Base-by-base conservation (phyloP, 2,797 vertebrate species). In the Sebastes iracundus region DNA sequence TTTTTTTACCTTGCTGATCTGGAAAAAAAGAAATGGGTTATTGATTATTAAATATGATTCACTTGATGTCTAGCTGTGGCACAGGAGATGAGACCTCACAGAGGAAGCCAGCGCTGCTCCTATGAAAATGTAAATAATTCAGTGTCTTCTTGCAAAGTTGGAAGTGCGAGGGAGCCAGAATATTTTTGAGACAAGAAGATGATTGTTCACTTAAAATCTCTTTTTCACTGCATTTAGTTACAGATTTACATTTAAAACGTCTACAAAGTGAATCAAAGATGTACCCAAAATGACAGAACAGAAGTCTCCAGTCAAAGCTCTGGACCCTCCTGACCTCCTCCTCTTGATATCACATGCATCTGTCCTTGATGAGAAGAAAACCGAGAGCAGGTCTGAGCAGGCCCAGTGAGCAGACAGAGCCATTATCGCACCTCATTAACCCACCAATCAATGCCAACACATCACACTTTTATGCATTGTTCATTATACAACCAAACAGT, bases 321-420 rank as follows among this genome's bases (percentile, higher is more conserved):
- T 53, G 70, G 55, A 72, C 42, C 23, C 49, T 59, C 32, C 64
- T 49, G 74, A 22, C 61, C 28, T 22, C 58, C 32, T 52, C 32
- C 25, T 77, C 49, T 52, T 77, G 30, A 46, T 72, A 77, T 85
- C 62, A 75, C 67, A 32, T 72, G 25, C 14, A 63, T 83, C 61
- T 65, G 73, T 75, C 49, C 70, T 76, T 80, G 68, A 83, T 83
- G 42, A 75, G 66, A 66, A 64, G 70, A 59, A 63, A 81, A 46
- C 70, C 55, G 53, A 81, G 14, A 84, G 71, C 67, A 63, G 72
- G 74, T 82, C 73, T 84, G 79, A 71, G 78, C 80, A 83, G 66
- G 82, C 75, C 81, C 67, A 46, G 71, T 18, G 73, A 82, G 74
- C 68, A 49, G 49, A 73, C 66, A 75, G 53, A 49, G 46, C 46